Conservation (phyloP, 1,140 invertebrate genomes). For the Zaprionus africanus region DNA sequence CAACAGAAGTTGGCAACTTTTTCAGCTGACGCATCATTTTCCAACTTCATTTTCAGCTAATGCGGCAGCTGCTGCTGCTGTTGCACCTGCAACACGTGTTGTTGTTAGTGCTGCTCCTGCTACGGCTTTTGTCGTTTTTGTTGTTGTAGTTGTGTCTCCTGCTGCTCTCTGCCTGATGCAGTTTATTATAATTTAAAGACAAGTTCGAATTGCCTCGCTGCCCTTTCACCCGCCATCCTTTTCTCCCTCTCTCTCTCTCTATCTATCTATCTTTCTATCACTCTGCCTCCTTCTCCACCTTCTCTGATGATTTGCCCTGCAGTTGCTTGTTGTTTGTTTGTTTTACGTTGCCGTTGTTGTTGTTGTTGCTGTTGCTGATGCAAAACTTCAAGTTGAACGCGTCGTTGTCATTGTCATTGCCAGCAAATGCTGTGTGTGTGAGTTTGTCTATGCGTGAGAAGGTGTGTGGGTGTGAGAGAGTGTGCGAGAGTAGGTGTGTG, state of each 20-base stretch:
- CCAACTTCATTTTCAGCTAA: constrained; percentile 69
- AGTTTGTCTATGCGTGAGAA: not conserved
- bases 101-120: constrained; percentile 8
- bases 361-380: constrained; percentile 42
- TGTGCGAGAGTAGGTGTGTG: constrained; percentile 7
- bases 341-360: constrained; percentile 31
- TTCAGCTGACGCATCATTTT: constrained; percentile 49
- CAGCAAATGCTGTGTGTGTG: constrained; percentile 28
- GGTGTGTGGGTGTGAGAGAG: not conserved
- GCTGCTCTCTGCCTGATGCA: constrained; percentile 13
- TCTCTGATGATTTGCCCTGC: not conserved
- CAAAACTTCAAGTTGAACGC: constrained; percentile 72
- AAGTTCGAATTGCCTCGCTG: not conserved
- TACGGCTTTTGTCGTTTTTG: not conserved
- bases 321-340: constrained; percentile 21
- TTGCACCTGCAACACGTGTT: not conserved
- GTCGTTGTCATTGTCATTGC: constrained; percentile 70
- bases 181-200: constrained; percentile 72
- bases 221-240: not conserved
- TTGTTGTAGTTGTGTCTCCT: constrained; percentile 6
- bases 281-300: not conserved
- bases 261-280: not conserved
- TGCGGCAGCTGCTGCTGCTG: constrained; percentile 29
- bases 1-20: constrained; percentile 32
- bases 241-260: not conserved